Evolutionary conservation across 2,888 invertebrate genomes (phyloP).

Genomic region (Tinea trinotella): DNA sequence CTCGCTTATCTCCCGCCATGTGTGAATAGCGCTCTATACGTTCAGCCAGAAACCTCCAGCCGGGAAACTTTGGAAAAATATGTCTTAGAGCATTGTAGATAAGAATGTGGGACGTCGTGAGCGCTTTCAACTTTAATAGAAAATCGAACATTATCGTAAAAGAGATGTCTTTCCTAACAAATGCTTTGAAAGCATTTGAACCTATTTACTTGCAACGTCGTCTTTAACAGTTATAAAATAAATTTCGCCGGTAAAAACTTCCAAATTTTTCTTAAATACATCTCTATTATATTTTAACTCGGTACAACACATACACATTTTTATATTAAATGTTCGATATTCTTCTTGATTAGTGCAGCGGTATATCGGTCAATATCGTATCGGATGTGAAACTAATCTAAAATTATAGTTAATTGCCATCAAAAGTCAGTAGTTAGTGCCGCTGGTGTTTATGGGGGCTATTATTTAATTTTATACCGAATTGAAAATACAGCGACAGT

Average conservation of each 20-base stretch:
- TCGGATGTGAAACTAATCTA: conserved; percentile 43
- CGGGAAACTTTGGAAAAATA: conserved; percentile 73
- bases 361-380: neutral
- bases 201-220: conserved; percentile 12
- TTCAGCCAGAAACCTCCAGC: conserved; percentile 68
- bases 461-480: conserved; percentile 26
- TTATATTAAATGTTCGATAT: too few species aligned
- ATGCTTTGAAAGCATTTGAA: conserved; percentile 49
- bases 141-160: conserved; percentile 73
- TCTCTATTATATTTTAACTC: neutral
- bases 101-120: conserved; percentile 71
- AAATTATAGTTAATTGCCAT: conserved; percentile 53
- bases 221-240: neutral
- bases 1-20: conserved; percentile 72
- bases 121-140: conserved; percentile 72
- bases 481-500: conserved; percentile 35
- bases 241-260: neutral
- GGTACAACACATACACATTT: neutral
- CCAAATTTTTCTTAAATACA: neutral
- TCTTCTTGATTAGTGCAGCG: neutral
- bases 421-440: conserved; percentile 39
- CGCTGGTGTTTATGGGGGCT: conserved; percentile 42
- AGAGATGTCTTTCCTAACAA: conserved; percentile 69
- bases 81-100: conserved; percentile 70
- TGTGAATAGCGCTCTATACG: conserved; percentile 73